Evolutionary conservation across 2,888 invertebrate genomes (phyloP).

Genomic region (Branchellion lobata): DNA sequence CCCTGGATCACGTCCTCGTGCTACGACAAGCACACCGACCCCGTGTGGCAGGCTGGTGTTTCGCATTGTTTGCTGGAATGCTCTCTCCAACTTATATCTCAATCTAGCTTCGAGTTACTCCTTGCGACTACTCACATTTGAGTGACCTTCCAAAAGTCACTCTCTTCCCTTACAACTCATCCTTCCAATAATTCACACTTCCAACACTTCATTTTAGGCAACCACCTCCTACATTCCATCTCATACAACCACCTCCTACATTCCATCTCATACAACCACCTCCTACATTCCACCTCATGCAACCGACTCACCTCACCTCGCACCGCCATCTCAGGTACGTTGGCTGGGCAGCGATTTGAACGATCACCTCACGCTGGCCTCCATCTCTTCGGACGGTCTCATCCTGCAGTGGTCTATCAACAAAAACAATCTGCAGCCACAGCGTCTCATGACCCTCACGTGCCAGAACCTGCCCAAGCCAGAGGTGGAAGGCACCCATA

Average conservation of each 20-base stretch:
- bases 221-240: no score
- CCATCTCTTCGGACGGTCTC: conserved; percentile 84
- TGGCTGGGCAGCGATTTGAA: conserved; percentile 89
- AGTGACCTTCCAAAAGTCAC: background rate
- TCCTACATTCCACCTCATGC: no score
- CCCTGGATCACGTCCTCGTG: conserved; percentile 68
- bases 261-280: no score
- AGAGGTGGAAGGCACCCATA: conserved; percentile 33
- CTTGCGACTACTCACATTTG: background rate
- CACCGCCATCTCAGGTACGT: conserved; percentile 66
- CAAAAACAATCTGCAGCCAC: conserved; percentile 53
- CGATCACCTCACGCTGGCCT: conserved; percentile 87
- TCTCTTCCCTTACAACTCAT: no score
- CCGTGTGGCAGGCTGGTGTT: conserved; percentile 82
- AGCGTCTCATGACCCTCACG: conserved; percentile 26
- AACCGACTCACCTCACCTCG: no score
- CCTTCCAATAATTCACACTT: no score
- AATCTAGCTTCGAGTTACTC: no score
- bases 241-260: no score
- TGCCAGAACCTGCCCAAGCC: conserved; percentile 7
- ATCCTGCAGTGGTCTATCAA: conserved; percentile 72
- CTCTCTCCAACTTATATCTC: no score
- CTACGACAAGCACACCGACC: conserved; percentile 81
- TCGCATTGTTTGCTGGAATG: no score
- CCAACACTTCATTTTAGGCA: no score